Evolutionary conservation across 2,113 vertebrate genomes (phyloP).

Genomic region (Mionectes macconnelli): DNA sequence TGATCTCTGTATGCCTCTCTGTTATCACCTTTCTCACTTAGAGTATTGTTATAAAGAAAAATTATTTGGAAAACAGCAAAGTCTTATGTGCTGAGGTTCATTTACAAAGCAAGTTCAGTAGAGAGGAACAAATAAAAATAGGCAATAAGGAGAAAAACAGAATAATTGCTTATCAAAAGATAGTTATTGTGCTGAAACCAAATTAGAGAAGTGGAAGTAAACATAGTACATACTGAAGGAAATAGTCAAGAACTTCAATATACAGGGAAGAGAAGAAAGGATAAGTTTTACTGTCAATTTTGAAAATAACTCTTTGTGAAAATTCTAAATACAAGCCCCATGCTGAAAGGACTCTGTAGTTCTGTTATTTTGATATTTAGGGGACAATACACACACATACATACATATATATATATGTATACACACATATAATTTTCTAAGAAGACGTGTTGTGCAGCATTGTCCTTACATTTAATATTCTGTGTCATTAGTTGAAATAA

Average conservation of each 20-base stretch:
- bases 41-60: background rate
- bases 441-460: background rate
- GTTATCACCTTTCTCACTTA: background rate
- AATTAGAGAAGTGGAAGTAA: background rate
- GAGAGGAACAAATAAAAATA: background rate
- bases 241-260: background rate
- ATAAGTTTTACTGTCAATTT: background rate
- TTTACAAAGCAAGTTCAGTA: background rate
- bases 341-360: background rate
- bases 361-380: background rate
- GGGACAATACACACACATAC: background rate
- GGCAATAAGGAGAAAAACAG: background rate
- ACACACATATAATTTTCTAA: background rate
- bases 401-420: background rate
- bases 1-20: background rate
- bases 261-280: background rate
- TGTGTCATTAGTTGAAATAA: background rate
- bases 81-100: background rate
- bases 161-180: background rate
- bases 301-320: background rate
- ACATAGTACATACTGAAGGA: background rate
- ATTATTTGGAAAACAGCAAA: background rate
- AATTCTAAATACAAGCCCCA: background rate
- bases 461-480: background rate
- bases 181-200: background rate